phyloP scores from a whole-genome alignment of 1,140 invertebrate genomes.

The Chlorops oryzae region DNA sequence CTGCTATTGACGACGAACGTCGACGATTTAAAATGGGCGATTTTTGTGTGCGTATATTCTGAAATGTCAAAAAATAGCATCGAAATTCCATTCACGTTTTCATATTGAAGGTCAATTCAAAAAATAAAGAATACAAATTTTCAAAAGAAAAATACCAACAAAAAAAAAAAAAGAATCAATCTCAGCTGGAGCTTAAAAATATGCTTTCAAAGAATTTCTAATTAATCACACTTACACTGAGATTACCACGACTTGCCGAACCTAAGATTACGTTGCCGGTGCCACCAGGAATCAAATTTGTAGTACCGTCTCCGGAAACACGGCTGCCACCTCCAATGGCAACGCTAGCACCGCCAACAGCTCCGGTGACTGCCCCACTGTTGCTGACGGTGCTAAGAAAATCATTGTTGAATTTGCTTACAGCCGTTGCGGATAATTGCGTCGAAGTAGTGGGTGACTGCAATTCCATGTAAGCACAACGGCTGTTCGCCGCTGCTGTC shows the following conservation, averaged over 20 bases:
- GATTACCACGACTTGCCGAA: conserved; percentile 9
- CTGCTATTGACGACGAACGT: conserved; percentile 36
- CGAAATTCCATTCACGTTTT: too few species aligned
- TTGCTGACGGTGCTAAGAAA: conserved; percentile 21
- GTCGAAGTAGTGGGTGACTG: conserved; percentile 9
- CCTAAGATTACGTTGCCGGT: background rate
- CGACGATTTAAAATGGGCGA: conserved; percentile 35
- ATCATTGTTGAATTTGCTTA: conserved; percentile 21
- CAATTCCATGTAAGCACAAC: conserved; percentile 12
- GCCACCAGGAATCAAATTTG: background rate
- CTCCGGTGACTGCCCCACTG: too few species aligned
- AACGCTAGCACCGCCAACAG: background rate
- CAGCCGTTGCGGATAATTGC: conserved; percentile 1
- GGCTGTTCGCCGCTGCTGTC: background rate
- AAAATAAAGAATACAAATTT: too few species aligned
- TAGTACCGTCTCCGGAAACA: too few species aligned
- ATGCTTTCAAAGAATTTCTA: background rate
- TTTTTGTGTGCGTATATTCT: conserved; percentile 27
- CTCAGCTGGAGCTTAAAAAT: too few species aligned
- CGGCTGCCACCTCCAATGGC: too few species aligned
- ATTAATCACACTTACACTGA: conserved; percentile 13
- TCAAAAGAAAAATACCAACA: background rate
- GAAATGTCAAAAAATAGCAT: too few species aligned
- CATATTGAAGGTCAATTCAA: too few species aligned
- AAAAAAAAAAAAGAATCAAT: background rate